Evolutionary conservation across 2,113 vertebrate species (phyloP).

Genomic region (Barnardius zonarius): DNA sequence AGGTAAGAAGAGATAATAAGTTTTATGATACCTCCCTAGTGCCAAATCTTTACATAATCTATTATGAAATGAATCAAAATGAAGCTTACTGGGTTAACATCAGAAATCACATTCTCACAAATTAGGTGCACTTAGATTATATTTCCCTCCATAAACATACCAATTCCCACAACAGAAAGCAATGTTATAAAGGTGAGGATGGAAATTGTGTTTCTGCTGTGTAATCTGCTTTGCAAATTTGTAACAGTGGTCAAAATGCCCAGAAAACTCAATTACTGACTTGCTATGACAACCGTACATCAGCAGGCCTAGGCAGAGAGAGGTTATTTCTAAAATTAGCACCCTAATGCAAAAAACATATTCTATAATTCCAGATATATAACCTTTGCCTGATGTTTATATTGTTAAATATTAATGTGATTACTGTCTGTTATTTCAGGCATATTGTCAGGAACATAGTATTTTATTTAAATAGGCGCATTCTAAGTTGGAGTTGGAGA

Average conservation of each 20-base stretch:
- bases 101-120: slow-evolving; percentile 22
- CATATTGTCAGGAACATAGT: not conserved
- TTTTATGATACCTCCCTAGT: slow-evolving; percentile 59
- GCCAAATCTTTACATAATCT: slow-evolving; percentile 60
- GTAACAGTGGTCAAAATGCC: slow-evolving; percentile 64
- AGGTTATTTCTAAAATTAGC: slow-evolving; percentile 70
- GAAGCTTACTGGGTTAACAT: slow-evolving; percentile 25
- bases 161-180: slow-evolving; percentile 55
- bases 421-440: slow-evolving; percentile 32
- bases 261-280: slow-evolving; percentile 74
- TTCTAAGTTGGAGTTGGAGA: not conserved
- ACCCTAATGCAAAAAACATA: not conserved
- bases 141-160: slow-evolving; percentile 14
- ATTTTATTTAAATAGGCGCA: not conserved
- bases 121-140: slow-evolving; percentile 18
- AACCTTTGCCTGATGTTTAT: not conserved
- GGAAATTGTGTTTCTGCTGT: slow-evolving; percentile 60
- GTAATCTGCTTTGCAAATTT: slow-evolving; percentile 71
- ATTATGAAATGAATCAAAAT: slow-evolving; percentile 65
- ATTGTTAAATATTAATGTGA: slow-evolving; percentile 34
- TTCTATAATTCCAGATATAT: slow-evolving; percentile 4
- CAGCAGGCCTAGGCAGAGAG: not conserved
- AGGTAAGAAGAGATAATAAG: slow-evolving; percentile 61
- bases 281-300: slow-evolving; percentile 48
- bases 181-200: slow-evolving; percentile 49